A percentile compares a stretch with the other conserved stretches of the same genome.
These are phyloP conservation scores for Zoroaster sp. DNA, from an alignment of 53 echinoderm and acorn worm genomes.

Conservation along the genomic window DNA sequence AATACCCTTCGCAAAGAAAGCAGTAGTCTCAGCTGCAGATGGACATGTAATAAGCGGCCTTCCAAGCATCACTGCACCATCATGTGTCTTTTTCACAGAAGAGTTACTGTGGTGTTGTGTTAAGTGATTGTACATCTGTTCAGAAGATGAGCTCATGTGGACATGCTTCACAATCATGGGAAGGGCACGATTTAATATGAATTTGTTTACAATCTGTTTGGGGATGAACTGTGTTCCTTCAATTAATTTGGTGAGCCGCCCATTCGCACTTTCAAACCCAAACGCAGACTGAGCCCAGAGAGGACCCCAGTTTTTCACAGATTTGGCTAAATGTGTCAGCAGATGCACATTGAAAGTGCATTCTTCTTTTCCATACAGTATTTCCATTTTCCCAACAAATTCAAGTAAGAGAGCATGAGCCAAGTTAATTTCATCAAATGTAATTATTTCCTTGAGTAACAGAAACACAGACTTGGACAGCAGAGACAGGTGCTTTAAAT, in stretches of 20 bases:
- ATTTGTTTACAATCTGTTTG: conserved; percentile 35
- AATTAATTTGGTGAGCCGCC: conserved; percentile 18
- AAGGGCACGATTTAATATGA: neutral
- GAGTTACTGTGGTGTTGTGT: conserved; percentile 5
- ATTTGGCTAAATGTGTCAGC: conserved; percentile 47
- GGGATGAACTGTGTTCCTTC: conserved; percentile 56
- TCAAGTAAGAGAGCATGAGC: conserved; percentile 26
- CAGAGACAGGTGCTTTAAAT: conserved; percentile 4
- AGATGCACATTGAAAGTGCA: conserved; percentile 60
- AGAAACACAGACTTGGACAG: neutral
- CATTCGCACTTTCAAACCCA: conserved; percentile 62
- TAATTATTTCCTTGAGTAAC: neutral
- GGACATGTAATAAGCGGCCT: neutral
- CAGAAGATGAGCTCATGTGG: neutral
- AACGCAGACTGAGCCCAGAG: conserved; percentile 68
- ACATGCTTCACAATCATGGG: neutral
- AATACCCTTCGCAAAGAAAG: neutral
- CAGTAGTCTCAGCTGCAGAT: neutral
- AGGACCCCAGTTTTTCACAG: conserved; percentile 67
- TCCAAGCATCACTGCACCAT: neutral
- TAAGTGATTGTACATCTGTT: conserved; percentile 13
- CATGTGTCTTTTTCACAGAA: neutral
- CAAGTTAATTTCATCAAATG: conserved; percentile 17
- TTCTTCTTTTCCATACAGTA: conserved; percentile 52
- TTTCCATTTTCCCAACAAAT: conserved; percentile 60